phyloP scores from a whole-genome alignment of 2,113 vertebrate genomes.

The Clinocottus analis region DNA sequence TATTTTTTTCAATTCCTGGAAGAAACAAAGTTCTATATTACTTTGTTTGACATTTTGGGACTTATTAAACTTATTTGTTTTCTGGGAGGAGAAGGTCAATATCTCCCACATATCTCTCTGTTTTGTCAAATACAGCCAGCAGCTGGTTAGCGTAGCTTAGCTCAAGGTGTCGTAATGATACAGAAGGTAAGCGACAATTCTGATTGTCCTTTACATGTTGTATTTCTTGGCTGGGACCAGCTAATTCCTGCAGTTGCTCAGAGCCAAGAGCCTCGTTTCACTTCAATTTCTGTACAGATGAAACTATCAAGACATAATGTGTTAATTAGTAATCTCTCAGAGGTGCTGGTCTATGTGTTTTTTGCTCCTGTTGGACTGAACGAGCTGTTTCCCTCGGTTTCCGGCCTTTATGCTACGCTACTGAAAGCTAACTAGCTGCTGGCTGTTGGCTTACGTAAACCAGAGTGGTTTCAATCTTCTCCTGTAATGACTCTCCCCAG shows the following conservation, averaged over 20 bases:
- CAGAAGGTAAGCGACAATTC: not conserved
- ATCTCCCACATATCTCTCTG: not conserved
- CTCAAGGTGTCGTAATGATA: not conserved
- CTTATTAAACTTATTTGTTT: not conserved
- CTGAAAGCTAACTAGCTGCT: not conserved
- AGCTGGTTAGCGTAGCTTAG: not conserved
- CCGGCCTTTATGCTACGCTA: conserved; percentile 8
- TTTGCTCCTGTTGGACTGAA: not conserved
- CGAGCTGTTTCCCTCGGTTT: not conserved
- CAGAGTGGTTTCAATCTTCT: not conserved
- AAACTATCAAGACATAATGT: not conserved
- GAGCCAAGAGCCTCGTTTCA: not conserved
- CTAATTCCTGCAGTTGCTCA: not conserved
- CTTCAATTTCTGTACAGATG: not conserved
- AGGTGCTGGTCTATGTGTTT: too few relatives aligned
- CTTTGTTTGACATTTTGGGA: not conserved
- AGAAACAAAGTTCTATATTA: not conserved
- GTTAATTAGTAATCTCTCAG: not conserved
- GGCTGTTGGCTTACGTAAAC: not conserved
- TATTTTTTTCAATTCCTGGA: too few relatives aligned
- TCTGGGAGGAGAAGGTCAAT: not conserved
- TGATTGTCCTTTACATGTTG: not conserved
- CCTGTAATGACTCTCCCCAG: not conserved
- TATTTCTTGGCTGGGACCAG: not conserved
- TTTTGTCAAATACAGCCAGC: not conserved